Evolutionary conservation across 2,888 invertebrate genomes (phyloP).

Genomic region (Dicranocentrus wangi): DNA sequence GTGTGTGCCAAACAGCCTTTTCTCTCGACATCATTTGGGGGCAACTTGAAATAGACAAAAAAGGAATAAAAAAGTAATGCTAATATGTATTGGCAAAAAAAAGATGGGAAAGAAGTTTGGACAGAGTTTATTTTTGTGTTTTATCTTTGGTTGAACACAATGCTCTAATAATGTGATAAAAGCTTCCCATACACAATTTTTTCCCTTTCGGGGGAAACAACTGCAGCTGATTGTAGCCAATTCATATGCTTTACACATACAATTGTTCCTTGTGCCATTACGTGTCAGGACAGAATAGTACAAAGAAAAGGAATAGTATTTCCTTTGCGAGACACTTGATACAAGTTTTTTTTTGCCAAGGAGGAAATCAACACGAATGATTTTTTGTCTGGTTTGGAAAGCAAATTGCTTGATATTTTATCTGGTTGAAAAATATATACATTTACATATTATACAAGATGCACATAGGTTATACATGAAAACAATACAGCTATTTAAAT

Average conservation of each 20-base stretch:
- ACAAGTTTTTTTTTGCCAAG: no score
- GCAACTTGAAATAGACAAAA: neutral
- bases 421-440: no score
- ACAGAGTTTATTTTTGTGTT: no score
- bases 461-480: no score
- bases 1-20: conserved; percentile 25
- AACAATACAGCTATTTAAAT: no score
- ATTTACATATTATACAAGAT: no score
- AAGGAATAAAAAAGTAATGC: neutral
- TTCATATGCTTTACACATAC: conserved; percentile 50
- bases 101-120: no score
- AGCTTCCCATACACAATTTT: conserved; percentile 15
- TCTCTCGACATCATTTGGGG: conserved; percentile 10
- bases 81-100: no score
- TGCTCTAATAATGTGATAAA: neutral
- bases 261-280: conserved; percentile 57
- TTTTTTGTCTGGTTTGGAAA: neutral
- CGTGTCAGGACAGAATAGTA: conserved; percentile 52
- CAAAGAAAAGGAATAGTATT: neutral
- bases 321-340: no score
- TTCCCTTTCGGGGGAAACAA: no score
- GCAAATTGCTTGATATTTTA: no score
- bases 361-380: no score
- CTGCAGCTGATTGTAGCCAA: conserved; percentile 51
- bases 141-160: neutral